These are phyloP conservation scores for Perognathus longimembris DNA, from an alignment of 2,113 vertebrate genomes.

Conservation along the genomic window DNA sequence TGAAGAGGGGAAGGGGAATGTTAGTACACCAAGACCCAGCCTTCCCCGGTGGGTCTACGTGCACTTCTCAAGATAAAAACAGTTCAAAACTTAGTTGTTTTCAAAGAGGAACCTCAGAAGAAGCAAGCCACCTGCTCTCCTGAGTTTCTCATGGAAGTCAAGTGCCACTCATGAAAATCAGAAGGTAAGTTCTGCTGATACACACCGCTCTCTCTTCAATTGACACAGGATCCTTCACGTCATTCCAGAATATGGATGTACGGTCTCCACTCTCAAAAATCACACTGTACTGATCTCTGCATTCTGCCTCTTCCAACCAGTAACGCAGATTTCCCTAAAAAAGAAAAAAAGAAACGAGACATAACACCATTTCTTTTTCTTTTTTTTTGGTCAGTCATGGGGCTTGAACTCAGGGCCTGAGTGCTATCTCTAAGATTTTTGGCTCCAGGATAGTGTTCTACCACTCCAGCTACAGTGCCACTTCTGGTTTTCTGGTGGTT, in stretches of 20 bases:
- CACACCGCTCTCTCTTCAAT: constrained; percentile 96
- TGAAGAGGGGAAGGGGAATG: neutral
- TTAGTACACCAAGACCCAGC: neutral
- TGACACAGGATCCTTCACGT: constrained; percentile 94
- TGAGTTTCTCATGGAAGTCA: neutral
- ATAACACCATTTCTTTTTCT: too few species aligned
- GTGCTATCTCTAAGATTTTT: too few species aligned
- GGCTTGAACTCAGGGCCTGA: too few species aligned
- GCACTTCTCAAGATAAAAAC: too few species aligned
- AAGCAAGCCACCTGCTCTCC: fast-evolving
- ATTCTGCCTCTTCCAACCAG: constrained; percentile 97
- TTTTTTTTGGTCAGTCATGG: too few species aligned
- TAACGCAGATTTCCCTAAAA: constrained; percentile 96
- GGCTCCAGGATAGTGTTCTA: too few species aligned
- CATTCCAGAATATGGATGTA: constrained; percentile 96
- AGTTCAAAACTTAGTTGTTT: neutral
- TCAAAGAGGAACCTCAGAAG: neutral
- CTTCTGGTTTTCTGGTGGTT: too few species aligned
- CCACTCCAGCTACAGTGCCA: too few species aligned
- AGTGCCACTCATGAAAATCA: neutral
- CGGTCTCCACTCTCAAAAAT: constrained; percentile 98
- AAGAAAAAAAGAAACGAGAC: neutral
- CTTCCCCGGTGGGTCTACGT: fast-evolving
- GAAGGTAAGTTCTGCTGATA: neutral
- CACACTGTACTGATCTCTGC: constrained; percentile 98